Evolutionary conservation across 2,113 vertebrate genomes (phyloP), one percentile per base, ranked within the genome.

Genomic region (Psittacus erithacus): DNA sequence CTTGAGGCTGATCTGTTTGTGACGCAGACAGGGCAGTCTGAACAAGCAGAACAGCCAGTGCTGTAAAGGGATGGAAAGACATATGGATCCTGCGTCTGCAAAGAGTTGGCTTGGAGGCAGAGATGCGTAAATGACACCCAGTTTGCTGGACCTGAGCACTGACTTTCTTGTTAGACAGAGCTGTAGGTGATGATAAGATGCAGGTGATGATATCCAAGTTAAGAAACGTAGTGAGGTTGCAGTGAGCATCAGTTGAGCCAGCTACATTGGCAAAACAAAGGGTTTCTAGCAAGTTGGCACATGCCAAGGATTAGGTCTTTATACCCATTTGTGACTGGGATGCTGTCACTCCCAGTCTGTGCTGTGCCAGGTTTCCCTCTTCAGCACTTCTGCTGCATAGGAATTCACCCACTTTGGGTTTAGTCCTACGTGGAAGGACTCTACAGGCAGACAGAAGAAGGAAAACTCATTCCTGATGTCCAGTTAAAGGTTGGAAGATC

Each of bases 1-100:
- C 16, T 57, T 9, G n/a, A 57, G 38, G 55, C 35, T 12, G 38
- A 28, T 9, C 2, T 23, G 9, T 46, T 67, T 50, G 59, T 0
- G 0, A 63, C 7, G 47, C 35, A 33, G 64, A 47, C 31, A 46
- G 57, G 0, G 1, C 24, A 81, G 31, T 25, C 7, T 0, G 28
- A 53, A 28, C 10, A 8, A 10, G 31, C 23, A 24, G n/a, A 49
- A 31, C 31, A 63, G 22, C 8, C 6, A 0, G 17, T 2, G 12
- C 38, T 52, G 49, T 25, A 17, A 60, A 62, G 65, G 55, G 10
- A 53, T 5, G 4, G 43, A 75, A 85, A 59, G 50, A n/a, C 27
- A 10, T 6, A 47, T 1, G 7, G 69, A 60, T 55, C 27, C 63
- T 35, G 20, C 62, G 67, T 28, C 75, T 35, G 52, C 39, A 31